Conservation (phyloP, 2,113 vertebrate species). For the Meriones unguiculatus region DNA sequence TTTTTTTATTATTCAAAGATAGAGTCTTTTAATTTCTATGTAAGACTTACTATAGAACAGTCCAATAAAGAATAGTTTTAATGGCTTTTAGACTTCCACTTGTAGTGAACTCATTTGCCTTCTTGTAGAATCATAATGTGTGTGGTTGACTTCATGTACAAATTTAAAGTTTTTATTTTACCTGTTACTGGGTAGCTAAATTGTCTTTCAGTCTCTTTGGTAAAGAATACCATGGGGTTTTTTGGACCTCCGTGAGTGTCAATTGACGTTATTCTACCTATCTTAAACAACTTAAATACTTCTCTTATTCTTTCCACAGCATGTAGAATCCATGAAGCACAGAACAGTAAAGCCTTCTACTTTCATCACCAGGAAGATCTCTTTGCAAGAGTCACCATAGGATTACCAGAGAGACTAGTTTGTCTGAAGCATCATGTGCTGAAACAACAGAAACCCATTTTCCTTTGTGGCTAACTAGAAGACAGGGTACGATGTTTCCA, state of each 20-base stretch:
- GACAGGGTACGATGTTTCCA: slow-evolving; percentile 84
- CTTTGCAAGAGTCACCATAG: slow-evolving; percentile 68
- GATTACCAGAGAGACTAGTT: slow-evolving; percentile 63
- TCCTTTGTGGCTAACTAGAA: slow-evolving; percentile 65
- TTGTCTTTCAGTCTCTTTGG: slow-evolving; percentile 12
- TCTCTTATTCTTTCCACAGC: slow-evolving; percentile 85
- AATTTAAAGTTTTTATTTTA: slow-evolving; percentile 67
- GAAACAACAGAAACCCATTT: slow-evolving; percentile 74
- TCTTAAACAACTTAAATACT: slow-evolving; percentile 72
- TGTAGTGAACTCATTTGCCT: slow-evolving; percentile 35
- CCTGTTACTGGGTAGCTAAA: neutral
- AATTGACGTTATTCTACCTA: slow-evolving; percentile 38
- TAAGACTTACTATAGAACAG: slow-evolving; percentile 38
- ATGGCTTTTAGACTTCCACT: slow-evolving; percentile 24
- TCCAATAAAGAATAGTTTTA: slow-evolving; percentile 35
- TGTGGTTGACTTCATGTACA: slow-evolving; percentile 42
- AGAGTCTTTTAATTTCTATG: neutral
- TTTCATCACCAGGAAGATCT: slow-evolving; percentile 65
- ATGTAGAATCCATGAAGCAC: slow-evolving; percentile 77
- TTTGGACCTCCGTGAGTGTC: slow-evolving; percentile 50
- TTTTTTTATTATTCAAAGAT: slow-evolving; percentile 54
- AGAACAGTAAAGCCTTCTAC: slow-evolving; percentile 67
- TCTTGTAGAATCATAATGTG: neutral
- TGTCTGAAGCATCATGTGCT: slow-evolving; percentile 82
- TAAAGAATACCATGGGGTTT: slow-evolving; percentile 49